phyloP scores from a whole-genome alignment of 2,797 vertebrate species.

The Phoeniculus purpureus region DNA sequence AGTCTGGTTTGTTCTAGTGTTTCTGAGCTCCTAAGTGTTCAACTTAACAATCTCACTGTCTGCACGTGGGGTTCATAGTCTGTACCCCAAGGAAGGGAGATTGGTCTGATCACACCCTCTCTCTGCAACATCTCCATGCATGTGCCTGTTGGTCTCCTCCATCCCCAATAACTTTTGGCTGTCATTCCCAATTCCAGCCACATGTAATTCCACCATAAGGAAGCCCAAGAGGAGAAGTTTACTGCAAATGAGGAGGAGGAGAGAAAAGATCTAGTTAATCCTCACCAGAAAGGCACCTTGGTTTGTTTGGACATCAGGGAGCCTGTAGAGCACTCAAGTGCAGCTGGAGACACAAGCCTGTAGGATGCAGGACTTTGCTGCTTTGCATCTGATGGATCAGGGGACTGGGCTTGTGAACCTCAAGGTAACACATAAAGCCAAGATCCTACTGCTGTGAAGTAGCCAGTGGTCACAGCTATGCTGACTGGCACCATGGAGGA shows the following conservation, averaged over 20 bases:
- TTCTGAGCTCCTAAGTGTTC: background rate
- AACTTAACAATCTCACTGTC: background rate
- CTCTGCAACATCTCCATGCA: background rate
- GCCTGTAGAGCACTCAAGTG: background rate
- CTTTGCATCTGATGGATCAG: background rate
- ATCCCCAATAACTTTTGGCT: background rate
- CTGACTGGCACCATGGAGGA: fast-evolving
- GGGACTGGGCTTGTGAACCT: background rate
- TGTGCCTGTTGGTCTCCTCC: background rate
- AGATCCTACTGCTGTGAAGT: background rate
- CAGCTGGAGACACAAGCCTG: background rate
- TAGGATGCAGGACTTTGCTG: background rate
- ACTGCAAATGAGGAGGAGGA: background rate
- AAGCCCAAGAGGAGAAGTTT: background rate
- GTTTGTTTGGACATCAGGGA: background rate
- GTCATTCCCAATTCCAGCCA: background rate
- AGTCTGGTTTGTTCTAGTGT: background rate
- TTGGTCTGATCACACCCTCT: background rate
- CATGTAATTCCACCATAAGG: background rate
- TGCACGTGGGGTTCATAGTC: background rate
- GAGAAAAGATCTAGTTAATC: background rate
- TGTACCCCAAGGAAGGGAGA: background rate
- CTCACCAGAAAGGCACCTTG: fast-evolving
- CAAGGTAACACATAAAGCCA: background rate
- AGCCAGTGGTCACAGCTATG: background rate